Conservation (phyloP, 2,888 invertebrate species). For the Eristalis tenax region DNA sequence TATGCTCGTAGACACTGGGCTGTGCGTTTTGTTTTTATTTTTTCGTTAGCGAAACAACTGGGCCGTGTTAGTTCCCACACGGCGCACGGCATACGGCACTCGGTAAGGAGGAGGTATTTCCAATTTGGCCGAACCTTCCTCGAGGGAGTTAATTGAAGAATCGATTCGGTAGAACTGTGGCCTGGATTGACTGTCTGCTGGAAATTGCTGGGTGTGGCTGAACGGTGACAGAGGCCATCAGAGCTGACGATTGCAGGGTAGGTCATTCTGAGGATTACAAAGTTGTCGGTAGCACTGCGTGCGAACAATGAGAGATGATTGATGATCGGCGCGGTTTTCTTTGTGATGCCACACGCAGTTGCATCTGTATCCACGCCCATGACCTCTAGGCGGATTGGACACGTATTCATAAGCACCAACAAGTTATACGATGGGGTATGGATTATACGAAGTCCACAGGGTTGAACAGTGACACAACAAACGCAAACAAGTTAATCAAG, state of each 20-base stretch:
- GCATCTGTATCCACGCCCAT: too few species aligned
- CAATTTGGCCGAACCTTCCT: neutral
- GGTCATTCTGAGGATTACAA: neutral
- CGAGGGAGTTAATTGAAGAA: neutral
- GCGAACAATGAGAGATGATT: neutral
- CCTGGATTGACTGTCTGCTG: neutral
- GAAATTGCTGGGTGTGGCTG: neutral
- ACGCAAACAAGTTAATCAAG: too few species aligned
- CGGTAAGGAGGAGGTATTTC: conserved; percentile 1
- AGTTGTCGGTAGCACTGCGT: neutral
- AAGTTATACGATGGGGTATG: too few species aligned
- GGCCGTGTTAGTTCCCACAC: conserved; percentile 44
- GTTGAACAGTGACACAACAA: too few species aligned
- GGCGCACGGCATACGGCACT: too few species aligned
- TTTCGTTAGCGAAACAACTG: neutral
- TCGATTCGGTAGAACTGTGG: neutral
- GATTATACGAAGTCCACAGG: too few species aligned
- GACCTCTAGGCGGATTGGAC: too few species aligned
- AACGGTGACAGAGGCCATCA: neutral
- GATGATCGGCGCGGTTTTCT: too few species aligned
- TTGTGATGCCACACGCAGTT: too few species aligned
- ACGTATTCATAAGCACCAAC: too few species aligned
- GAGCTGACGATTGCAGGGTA: neutral
- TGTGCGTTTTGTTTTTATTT: conserved; percentile 26
- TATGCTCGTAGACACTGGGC: neutral